phyloP scores from a whole-genome alignment of 2,113 vertebrate genomes.

The Prunella himalayana region DNA sequence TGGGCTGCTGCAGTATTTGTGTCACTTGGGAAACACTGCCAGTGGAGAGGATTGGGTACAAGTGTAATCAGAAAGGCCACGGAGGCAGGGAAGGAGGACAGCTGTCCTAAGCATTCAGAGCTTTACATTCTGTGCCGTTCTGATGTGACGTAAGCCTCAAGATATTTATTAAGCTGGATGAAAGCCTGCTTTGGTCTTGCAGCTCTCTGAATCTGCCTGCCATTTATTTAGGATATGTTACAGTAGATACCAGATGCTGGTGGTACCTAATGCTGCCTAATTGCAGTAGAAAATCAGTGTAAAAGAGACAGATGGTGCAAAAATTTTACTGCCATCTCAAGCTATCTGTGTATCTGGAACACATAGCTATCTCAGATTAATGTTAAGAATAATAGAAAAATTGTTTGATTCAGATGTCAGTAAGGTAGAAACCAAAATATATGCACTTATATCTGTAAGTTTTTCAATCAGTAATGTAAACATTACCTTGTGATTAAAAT shows the following conservation, averaged over 20 bases:
- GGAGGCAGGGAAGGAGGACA: not conserved
- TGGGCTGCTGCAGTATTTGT: not conserved
- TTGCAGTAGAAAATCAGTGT: not conserved
- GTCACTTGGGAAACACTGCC: constrained; percentile 48
- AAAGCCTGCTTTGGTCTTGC: constrained; percentile 2
- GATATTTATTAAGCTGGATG: constrained; percentile 30
- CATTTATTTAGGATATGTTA: not conserved
- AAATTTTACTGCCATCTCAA: not conserved
- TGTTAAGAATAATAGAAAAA: not conserved
- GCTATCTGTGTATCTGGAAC: not conserved
- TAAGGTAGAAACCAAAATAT: not conserved
- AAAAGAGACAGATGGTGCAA: not conserved
- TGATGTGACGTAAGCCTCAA: not conserved
- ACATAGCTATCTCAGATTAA: not conserved
- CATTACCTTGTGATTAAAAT: not conserved
- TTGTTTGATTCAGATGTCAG: not conserved
- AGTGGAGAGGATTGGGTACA: not conserved
- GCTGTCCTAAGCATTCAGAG: constrained; percentile 54
- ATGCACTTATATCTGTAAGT: not conserved
- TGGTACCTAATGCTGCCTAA: not conserved
- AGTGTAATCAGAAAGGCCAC: constrained; percentile 38
- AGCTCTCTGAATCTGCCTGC: not conserved
- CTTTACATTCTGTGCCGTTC: constrained; percentile 31
- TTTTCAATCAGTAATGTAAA: not conserved
- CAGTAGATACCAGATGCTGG: not conserved